Evolutionary conservation across 2,113 vertebrate genomes (phyloP).

Genomic region (Potamarius usumacintae): DNA sequence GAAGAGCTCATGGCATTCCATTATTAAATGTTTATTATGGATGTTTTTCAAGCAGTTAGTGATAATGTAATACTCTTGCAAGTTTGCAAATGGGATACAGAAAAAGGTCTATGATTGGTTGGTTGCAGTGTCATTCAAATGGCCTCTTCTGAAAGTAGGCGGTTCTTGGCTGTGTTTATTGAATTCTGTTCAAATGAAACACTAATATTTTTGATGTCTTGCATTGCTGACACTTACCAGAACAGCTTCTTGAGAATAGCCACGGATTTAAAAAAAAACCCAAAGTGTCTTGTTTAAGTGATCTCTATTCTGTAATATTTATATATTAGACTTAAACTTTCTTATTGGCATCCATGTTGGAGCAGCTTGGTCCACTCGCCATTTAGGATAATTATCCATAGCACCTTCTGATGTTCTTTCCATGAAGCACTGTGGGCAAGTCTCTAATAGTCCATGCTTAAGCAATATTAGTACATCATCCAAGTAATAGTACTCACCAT

Average conservation of each 20-base stretch:
- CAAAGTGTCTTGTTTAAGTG: not conserved
- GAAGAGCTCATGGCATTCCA: not conserved
- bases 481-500: not conserved
- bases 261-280: not conserved
- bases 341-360: not conserved
- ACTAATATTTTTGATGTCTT: no score
- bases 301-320: not conserved
- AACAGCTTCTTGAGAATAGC: not conserved
- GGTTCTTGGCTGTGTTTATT: not conserved
- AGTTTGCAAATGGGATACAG: not conserved
- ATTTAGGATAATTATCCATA: not conserved
- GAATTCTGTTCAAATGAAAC: not conserved
- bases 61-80: not conserved
- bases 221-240: not conserved
- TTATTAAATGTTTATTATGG: not conserved
- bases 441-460: not conserved
- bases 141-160: not conserved
- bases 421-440: not conserved
- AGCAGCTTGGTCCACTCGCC: not conserved
- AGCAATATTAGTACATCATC: not conserved
- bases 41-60: not conserved
- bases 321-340: not conserved
- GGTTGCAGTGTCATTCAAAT: not conserved
- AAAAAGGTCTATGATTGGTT: not conserved
- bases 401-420: not conserved